Evolutionary conservation across 1,140 invertebrate species (phyloP).

Genomic region (Platorchestia sp.): DNA sequence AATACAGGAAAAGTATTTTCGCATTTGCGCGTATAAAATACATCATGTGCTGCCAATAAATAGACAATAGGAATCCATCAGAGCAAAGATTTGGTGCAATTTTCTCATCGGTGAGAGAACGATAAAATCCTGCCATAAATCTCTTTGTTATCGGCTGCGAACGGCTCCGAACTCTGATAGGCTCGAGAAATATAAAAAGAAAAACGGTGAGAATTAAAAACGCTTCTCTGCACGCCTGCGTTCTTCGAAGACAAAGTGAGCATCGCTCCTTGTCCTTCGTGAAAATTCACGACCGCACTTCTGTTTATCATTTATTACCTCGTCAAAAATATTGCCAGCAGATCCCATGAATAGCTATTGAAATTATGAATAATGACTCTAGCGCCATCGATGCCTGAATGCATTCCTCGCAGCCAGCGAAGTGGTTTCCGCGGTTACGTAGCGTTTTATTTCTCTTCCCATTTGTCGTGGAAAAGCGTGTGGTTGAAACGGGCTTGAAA

Average conservation of each 20-base stretch:
- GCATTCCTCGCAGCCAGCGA: not conserved
- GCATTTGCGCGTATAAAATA: not conserved
- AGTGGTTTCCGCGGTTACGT: not conserved
- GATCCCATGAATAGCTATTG: not conserved
- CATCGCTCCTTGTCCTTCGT: not conserved
- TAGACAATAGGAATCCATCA: not conserved
- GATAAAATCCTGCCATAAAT: conserved; percentile 1
- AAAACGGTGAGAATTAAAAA: not conserved
- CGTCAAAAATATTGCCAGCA: not conserved
- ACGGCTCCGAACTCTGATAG: not conserved
- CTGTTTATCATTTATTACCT: not conserved
- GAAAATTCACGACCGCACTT: not conserved
- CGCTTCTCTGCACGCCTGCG: not conserved
- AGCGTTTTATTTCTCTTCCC: not conserved
- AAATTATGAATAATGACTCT: not conserved
- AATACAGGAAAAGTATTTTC: not conserved
- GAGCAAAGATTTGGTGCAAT: not conserved
- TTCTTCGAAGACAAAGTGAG: not conserved
- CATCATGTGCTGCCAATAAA: not conserved
- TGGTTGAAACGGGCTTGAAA: not conserved
- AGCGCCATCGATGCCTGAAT: not conserved
- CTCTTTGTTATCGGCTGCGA: not conserved
- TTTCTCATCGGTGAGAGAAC: conserved; percentile 6
- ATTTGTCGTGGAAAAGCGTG: not conserved
- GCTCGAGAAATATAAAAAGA: not conserved